Conservation (phyloP, 2,888 invertebrate species). For the Danaus chrysippus region DNA sequence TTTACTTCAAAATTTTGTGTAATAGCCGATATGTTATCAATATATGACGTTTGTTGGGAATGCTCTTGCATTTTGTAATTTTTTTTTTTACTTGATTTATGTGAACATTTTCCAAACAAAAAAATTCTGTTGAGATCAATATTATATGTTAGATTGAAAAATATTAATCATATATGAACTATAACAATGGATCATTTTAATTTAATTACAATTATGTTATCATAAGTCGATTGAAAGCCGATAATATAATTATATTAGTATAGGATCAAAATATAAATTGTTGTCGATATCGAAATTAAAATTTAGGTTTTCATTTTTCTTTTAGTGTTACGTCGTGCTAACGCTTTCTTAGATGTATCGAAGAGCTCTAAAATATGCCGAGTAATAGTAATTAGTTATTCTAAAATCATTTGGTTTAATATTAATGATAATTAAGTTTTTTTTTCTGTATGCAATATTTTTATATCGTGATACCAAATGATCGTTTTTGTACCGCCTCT, state of each 20-base stretch:
- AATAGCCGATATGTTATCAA: too few relatives aligned
- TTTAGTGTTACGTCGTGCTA: neutral
- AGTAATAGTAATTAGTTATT: slow-evolving; percentile 7
- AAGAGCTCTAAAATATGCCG: slow-evolving; percentile 1
- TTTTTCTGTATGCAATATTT: slow-evolving; percentile 16
- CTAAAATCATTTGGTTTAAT: neutral
- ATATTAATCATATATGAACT: neutral
- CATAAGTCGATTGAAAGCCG: neutral
- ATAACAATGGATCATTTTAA: neutral
- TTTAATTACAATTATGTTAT: neutral
- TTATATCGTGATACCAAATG: slow-evolving; percentile 49
- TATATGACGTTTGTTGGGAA: too few relatives aligned
- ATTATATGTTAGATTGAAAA: too few relatives aligned
- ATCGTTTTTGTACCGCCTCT: slow-evolving; percentile 56
- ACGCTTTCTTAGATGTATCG: neutral
- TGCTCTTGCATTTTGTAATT: too few relatives aligned
- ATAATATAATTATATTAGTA: neutral
- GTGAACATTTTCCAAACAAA: too few relatives aligned
- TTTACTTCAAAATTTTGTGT: neutral
- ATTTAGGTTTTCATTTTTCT: neutral
- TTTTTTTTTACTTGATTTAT: too few relatives aligned
- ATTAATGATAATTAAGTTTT: neutral
- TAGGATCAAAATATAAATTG: neutral
- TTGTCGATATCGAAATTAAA: neutral
- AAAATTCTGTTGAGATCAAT: too few relatives aligned